Conservation (phyloP, 2,888 invertebrate species). For the Rhingia rostrata region DNA sequence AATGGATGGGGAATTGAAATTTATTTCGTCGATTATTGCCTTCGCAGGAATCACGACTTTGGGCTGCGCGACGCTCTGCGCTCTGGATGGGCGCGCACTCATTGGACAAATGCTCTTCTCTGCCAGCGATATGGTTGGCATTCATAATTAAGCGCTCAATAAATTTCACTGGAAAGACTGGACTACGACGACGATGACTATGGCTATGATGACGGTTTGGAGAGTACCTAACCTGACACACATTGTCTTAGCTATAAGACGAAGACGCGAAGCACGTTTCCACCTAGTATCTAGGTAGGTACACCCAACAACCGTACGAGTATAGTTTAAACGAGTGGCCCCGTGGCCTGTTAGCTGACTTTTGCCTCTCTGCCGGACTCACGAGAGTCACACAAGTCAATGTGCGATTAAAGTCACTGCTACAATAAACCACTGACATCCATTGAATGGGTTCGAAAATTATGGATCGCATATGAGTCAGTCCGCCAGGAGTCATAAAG, state of each 20-base stretch:
- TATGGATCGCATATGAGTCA: constrained; percentile 68
- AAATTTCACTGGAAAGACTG: constrained; percentile 60
- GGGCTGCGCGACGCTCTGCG: constrained; percentile 15
- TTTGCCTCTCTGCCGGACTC: constrained; percentile 10
- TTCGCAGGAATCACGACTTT: constrained; percentile 71
- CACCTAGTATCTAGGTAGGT: background rate
- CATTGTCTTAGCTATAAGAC: constrained; percentile 34
- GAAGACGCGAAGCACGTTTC: constrained; percentile 57
- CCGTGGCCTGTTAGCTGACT: constrained; percentile 57
- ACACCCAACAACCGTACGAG: background rate
- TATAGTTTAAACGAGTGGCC: constrained; percentile 39
- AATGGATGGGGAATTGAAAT: constrained; percentile 71
- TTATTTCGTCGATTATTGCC: constrained; percentile 72
- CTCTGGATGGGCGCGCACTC: constrained; percentile 30
- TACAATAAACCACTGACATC: constrained; percentile 73
- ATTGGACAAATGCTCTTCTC: constrained; percentile 27
- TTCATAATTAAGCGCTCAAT: constrained; percentile 74
- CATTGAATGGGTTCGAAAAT: constrained; percentile 69
- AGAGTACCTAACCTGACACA: constrained; percentile 32
- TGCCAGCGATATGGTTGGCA: constrained; percentile 53
- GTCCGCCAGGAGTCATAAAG: constrained; percentile 66
- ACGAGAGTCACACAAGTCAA: constrained; percentile 61
- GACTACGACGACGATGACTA: constrained; percentile 41
- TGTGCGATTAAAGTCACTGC: constrained; percentile 67
- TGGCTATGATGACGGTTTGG: constrained; percentile 52